Conservation (phyloP, 2,888 invertebrate genomes). For the Spicauda simplicius region DNA sequence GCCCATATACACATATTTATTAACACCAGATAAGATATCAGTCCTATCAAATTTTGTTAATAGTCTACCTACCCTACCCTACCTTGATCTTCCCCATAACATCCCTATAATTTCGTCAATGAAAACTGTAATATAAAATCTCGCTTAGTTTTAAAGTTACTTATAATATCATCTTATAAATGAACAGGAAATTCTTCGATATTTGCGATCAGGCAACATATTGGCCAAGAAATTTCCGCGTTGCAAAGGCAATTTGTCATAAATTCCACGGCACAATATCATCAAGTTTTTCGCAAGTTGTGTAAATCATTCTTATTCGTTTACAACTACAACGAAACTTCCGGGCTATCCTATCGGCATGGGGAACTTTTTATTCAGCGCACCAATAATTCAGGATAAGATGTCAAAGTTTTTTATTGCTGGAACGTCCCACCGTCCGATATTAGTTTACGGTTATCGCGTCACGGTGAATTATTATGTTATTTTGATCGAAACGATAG, state of each 20-base stretch:
- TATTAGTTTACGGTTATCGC: constrained; percentile 61
- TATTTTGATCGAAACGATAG: constrained; percentile 59
- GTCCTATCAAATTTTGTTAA: too few species aligned
- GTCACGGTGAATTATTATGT: constrained; percentile 61
- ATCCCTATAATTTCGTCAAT: too few species aligned
- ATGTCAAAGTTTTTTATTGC: constrained; percentile 72
- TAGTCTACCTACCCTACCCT: too few species aligned
- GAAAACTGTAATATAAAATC: background rate
- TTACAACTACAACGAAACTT: constrained; percentile 73
- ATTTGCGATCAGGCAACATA: constrained; percentile 4
- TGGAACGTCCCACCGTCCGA: constrained; percentile 57
- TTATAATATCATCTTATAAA: background rate
- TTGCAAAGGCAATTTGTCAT: constrained; percentile 31
- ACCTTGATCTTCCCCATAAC: too few species aligned
- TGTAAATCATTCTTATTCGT: constrained; percentile 75
- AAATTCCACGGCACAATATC: constrained; percentile 36
- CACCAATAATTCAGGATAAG: constrained; percentile 72
- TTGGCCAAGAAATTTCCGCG: constrained; percentile 20
- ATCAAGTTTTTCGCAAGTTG: constrained; percentile 65
- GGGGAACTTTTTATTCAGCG: constrained; percentile 64
- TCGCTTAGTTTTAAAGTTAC: background rate
- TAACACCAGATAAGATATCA: too few species aligned
- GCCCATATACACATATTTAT: too few species aligned
- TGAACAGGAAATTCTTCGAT: constrained; percentile 4
- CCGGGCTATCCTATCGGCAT: constrained; percentile 56